Evolutionary conservation across 2,113 vertebrate species (phyloP).

Genomic region (Anser cygnoides): DNA sequence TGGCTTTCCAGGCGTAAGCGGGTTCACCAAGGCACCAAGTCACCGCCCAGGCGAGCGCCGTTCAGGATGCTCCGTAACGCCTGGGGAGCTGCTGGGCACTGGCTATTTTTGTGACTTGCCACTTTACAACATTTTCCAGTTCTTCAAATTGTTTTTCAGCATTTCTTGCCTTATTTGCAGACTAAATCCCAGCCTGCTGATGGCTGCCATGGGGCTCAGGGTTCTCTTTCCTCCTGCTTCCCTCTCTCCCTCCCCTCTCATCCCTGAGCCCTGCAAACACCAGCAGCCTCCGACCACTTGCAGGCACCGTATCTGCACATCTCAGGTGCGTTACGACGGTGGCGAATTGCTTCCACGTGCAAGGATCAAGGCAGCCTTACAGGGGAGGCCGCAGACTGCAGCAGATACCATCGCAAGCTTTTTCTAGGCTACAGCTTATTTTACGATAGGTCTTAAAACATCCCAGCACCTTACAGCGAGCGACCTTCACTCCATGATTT

Average conservation of each 20-base stretch:
- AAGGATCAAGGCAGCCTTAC: slow-evolving; percentile 23
- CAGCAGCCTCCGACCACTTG: not conserved
- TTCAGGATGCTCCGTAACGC: not conserved
- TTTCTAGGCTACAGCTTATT: not conserved
- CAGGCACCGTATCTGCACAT: not conserved
- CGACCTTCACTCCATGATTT: not conserved
- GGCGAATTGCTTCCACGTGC: not conserved
- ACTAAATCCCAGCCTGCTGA: not conserved
- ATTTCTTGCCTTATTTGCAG: not conserved
- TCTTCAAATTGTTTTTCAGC: not conserved
- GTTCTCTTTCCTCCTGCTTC: not conserved
- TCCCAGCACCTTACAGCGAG: not conserved
- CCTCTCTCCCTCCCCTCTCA: not conserved
- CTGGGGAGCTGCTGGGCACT: not conserved
- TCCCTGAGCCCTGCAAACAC: not conserved
- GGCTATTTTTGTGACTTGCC: no score
- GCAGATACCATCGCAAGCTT: not conserved
- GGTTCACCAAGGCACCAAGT: accelerated
- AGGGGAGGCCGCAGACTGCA: not conserved
- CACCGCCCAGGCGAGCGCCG: not conserved
- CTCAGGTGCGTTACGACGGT: not conserved
- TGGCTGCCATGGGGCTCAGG: not conserved
- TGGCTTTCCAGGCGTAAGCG: not conserved
- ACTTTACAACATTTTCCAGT: not conserved
- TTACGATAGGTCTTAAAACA: not conserved